These are phyloP conservation scores for Phaenicophaeus curvirostris DNA, from an alignment of 2,797 vertebrate genomes.

Conservation along the genomic window DNA sequence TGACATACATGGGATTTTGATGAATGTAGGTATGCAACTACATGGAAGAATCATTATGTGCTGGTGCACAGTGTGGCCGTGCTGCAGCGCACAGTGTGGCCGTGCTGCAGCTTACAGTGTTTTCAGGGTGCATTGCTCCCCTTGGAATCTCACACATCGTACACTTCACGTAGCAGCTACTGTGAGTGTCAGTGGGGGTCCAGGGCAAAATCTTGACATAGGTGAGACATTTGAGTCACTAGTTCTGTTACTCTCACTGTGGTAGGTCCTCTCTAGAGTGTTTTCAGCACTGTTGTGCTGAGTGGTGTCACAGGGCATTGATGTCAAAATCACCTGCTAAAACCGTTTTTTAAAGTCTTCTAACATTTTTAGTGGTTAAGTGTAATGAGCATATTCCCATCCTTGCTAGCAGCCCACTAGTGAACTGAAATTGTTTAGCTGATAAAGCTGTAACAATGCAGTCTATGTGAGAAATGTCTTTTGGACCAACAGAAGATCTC, in stretches of 20 bases:
- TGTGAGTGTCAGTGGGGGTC: rapidly evolving
- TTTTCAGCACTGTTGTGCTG: background rate
- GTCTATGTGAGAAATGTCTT: background rate
- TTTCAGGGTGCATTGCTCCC: background rate
- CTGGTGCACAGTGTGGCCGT: background rate
- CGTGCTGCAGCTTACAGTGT: background rate
- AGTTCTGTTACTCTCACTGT: background rate
- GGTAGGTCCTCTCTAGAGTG: background rate
- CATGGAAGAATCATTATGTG: background rate
- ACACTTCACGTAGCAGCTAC: background rate
- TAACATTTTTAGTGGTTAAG: background rate
- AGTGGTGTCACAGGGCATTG: background rate
- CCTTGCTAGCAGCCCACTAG: background rate
- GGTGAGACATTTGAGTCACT: background rate
- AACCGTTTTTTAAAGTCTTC: background rate
- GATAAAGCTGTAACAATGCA: background rate
- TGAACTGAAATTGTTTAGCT: background rate
- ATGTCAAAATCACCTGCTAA: background rate
- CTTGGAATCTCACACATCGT: background rate
- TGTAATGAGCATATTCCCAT: background rate
- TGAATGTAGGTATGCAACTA: background rate
- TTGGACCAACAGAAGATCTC: background rate
- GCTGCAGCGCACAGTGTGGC: background rate
- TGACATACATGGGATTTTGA: background rate
- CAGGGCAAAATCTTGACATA: background rate